phyloP scores from a whole-genome alignment of 2,888 invertebrate genomes.

The Tineola bisselliella region DNA sequence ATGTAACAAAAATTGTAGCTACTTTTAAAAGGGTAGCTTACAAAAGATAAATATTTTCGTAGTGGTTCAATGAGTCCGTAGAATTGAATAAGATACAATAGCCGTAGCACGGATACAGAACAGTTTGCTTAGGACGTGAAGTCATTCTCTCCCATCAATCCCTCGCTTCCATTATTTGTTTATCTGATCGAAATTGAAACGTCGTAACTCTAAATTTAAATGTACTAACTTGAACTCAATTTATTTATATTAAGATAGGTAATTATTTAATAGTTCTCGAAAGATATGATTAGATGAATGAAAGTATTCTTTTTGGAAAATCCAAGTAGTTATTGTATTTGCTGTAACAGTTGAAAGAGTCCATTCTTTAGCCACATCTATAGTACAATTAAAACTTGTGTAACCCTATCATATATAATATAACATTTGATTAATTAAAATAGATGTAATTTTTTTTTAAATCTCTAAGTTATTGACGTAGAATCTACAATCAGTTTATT shows the following conservation, averaged over 20 bases:
- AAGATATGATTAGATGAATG: not conserved
- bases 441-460: too few species aligned
- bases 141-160: slow-evolving; percentile 52
- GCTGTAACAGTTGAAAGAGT: not conserved
- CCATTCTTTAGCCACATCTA: not conserved
- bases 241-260: slow-evolving; percentile 21
- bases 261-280: not conserved
- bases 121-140: slow-evolving; percentile 57
- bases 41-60: slow-evolving; percentile 35
- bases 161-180: slow-evolving; percentile 54
- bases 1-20: slow-evolving; percentile 11
- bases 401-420: not conserved
- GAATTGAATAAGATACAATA: slow-evolving; percentile 42
- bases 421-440: too few species aligned
- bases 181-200: slow-evolving; percentile 31
- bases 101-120: slow-evolving; percentile 36
- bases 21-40: slow-evolving; percentile 13
- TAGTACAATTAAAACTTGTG: not conserved
- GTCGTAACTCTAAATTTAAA: slow-evolving; percentile 24
- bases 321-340: too few species aligned
- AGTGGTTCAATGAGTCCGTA: slow-evolving; percentile 27
- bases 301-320: not conserved
- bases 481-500: too few species aligned
- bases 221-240: slow-evolving; percentile 21
- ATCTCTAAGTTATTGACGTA: too few species aligned